Conservation (phyloP, 2,888 invertebrate genomes). For the Tinea trinotella region DNA sequence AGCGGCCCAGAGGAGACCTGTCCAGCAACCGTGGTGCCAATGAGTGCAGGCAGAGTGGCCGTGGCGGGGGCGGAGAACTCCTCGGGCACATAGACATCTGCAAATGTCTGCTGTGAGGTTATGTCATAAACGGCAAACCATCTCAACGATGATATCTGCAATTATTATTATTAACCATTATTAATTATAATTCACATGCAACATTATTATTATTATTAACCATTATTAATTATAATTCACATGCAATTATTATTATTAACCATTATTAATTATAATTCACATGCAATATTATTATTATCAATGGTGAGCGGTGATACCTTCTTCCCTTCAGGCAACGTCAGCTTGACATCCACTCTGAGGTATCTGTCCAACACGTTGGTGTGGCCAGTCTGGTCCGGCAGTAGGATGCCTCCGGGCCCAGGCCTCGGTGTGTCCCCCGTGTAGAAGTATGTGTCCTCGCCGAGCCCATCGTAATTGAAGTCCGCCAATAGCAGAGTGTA, state of each 20-base stretch:
- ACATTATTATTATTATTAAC: no score
- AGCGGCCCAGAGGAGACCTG: constrained; percentile 81
- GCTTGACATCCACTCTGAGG: constrained; percentile 86
- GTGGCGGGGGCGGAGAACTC: constrained; percentile 89
- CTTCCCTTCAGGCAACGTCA: constrained; percentile 87
- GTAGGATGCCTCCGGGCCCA: constrained; percentile 92
- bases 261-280: no score
- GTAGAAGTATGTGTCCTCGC: constrained; percentile 95
- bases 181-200: no score
- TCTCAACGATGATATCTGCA: constrained; percentile 65
- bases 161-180: no score
- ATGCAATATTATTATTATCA: no score
- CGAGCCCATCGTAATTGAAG: constrained; percentile 92
- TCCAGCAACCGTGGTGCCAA: constrained; percentile 28
- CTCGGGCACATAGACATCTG: constrained; percentile 91
- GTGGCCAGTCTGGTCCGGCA: constrained; percentile 90
- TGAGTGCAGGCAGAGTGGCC: constrained; percentile 61
- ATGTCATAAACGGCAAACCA: constrained; percentile 94
- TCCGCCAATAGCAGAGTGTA: constrained; percentile 83
- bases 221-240: no score
- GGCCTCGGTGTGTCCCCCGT: constrained; percentile 90
- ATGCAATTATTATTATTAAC: no score
- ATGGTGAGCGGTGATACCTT: no score
- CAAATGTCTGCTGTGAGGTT: constrained; percentile 88
- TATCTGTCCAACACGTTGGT: constrained; percentile 90